phyloP scores from a whole-genome alignment of 1,140 invertebrate species.

The Hyles euphorbiae region DNA sequence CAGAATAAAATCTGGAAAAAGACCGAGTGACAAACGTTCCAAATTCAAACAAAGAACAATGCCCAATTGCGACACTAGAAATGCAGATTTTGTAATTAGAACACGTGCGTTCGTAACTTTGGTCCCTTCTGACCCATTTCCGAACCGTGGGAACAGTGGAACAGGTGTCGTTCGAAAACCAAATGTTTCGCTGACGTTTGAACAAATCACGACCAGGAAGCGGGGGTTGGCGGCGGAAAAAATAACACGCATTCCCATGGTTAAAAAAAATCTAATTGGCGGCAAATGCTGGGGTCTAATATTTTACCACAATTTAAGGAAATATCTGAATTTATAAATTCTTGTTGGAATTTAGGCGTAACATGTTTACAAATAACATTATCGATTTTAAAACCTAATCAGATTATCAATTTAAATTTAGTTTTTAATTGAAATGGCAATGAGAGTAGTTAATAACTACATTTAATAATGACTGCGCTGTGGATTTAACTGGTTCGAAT shows the following conservation, averaged over 20 bases:
- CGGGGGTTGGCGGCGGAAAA: conserved; percentile 20
- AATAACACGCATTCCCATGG: conserved; percentile 29
- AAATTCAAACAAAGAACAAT: conserved; percentile 8
- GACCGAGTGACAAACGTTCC: not conserved
- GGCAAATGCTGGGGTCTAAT: too few relatives aligned
- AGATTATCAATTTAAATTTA: too few relatives aligned
- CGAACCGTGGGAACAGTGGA: conserved; percentile 42
- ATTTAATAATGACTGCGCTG: too few relatives aligned
- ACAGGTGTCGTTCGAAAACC: conserved; percentile 47
- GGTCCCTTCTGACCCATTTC: conserved; percentile 12
- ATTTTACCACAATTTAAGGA: too few relatives aligned
- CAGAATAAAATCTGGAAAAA: too few relatives aligned
- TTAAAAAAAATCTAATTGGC: not conserved
- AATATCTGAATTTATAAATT: too few relatives aligned
- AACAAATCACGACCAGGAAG: conserved; percentile 48
- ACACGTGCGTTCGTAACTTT: conserved; percentile 26
- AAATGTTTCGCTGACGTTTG: conserved; percentile 26
- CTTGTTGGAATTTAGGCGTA: too few relatives aligned
- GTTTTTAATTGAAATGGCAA: too few relatives aligned
- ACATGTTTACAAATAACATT: too few relatives aligned
- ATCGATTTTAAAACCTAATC: too few relatives aligned
- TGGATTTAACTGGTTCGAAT: too few relatives aligned
- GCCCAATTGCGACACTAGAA: conserved; percentile 13
- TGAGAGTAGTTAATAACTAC: too few relatives aligned
- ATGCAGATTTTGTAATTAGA: conserved; percentile 30